Conservation (phyloP, 2,797 vertebrate genomes). For the Sebastes hubbsi region DNA sequence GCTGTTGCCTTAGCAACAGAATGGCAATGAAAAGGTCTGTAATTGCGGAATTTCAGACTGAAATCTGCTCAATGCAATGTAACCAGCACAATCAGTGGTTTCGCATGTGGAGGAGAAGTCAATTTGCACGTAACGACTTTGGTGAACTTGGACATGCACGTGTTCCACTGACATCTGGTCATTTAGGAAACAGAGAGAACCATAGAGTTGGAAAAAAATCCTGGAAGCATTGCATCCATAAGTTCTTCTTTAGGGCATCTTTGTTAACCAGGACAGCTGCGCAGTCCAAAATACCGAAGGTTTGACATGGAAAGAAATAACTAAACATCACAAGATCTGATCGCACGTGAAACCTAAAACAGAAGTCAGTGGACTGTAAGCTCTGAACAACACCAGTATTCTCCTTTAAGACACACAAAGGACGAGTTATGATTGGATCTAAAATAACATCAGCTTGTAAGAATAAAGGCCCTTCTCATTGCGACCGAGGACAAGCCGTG, state of each 20-base stretch:
- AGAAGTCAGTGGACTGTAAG: not conserved
- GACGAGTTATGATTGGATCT: constrained; percentile 10
- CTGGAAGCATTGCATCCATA: not conserved
- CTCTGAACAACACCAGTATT: not conserved
- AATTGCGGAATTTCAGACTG: not conserved
- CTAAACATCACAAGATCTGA: not conserved
- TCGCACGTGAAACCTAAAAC: not conserved
- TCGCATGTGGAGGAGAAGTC: not conserved
- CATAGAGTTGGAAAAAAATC: not conserved
- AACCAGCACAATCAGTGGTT: not conserved
- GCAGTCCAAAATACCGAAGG: not conserved
- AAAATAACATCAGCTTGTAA: constrained; percentile 28
- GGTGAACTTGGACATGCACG: not conserved
- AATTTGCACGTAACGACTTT: not conserved
- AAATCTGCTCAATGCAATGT: not conserved
- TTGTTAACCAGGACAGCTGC: not conserved
- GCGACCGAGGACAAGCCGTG: constrained; percentile 34
- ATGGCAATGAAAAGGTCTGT: not conserved
- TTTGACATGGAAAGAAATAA: not conserved
- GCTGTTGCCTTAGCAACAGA: too few species aligned
- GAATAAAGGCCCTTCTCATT: constrained; percentile 51
- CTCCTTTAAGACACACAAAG: constrained; percentile 4
- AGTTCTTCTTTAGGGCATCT: not conserved
- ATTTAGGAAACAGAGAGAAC: not conserved
- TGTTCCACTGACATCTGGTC: not conserved